Evolutionary conservation across 2,888 invertebrate species (phyloP), one percentile per base, ranked within the genome.

Genomic region (Tromatobia lineatoria): DNA sequence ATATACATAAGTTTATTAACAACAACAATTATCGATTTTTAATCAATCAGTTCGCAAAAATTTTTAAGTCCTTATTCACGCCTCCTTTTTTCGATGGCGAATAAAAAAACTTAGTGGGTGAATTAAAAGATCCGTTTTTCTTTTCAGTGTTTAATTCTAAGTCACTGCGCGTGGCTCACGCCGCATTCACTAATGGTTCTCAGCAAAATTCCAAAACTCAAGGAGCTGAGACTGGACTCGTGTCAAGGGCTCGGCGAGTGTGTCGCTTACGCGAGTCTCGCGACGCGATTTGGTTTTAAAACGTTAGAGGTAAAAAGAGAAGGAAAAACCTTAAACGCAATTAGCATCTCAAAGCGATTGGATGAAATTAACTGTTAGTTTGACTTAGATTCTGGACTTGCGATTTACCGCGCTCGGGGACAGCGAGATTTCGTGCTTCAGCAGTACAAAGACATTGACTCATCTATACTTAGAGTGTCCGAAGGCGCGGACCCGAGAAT

Each of bases 261-360:
- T 89, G 96, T 97, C 18, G 97, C 97, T 0, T 97, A 97, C 92
- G 96, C 97, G 0, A 96, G 97, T 90, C 95, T 98, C 80, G 96
- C 97, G 0, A 95, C 96, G 0, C 94, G 96, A 87, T 96, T 96
- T 90, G 97, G 97, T 0, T 97, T 96, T 92, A 94, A 94, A 87
- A 92, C 94, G 1, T 92, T 97, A 0, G 94, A 94, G 94, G 96
- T 96, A 89, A 88, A 78, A 38, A 47, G 29, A 79, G 38, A n/a
- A 11, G 20, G 67, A 47, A 70, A 42, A 74, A 29, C 15, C 15
- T 15, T 59, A 18, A 61, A 6, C 13, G n/a, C 2, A 34, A 11
- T 34, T 10, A 13, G 13, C 11, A 25, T n/a, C 3, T 13, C n/a
- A 15, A 23, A 25, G 23, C 11, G 15, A 25, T 3, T 11, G 3